Conservation (phyloP, 2,113 vertebrate genomes). For the Erinaceus europaeus region DNA sequence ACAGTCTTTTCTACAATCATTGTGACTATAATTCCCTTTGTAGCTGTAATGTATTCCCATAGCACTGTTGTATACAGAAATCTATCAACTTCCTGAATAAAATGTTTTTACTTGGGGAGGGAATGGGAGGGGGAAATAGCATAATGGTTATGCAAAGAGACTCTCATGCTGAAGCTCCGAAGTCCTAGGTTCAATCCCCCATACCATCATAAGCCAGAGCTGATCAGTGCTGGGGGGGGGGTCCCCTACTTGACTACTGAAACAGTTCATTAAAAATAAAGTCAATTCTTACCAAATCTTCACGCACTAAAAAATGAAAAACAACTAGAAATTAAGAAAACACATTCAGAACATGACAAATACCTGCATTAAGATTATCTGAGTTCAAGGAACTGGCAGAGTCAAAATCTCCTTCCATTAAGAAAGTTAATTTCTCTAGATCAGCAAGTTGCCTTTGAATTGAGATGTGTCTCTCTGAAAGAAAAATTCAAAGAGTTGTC, state of each 20-base stretch:
- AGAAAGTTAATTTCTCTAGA: slow-evolving; percentile 88
- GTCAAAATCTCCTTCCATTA: slow-evolving; percentile 83
- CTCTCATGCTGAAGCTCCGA: too few species aligned
- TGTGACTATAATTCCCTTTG: not conserved
- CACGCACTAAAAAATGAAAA: not conserved
- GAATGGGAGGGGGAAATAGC: too few species aligned
- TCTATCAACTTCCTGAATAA: not conserved
- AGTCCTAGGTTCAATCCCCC: too few species aligned
- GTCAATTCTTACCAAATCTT: slow-evolving; percentile 2
- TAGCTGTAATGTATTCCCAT: not conserved
- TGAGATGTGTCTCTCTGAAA: slow-evolving; percentile 93
- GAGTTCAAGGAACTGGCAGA: slow-evolving; percentile 57
- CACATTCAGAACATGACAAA: not conserved
- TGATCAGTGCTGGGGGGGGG: too few species aligned
- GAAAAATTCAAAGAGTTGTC: slow-evolving; percentile 30
- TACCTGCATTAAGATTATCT: slow-evolving; percentile 68
- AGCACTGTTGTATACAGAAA: not conserved
- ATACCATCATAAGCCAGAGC: too few species aligned
- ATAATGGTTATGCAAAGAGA: too few species aligned
- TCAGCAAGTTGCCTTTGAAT: slow-evolving; percentile 92
- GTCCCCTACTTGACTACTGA: not conserved
- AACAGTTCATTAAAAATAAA: slow-evolving; percentile 5
- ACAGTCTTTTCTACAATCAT: not conserved
- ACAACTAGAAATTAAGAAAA: not conserved
- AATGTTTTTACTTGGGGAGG: too few species aligned